Base-by-base conservation (phyloP, 2,797 vertebrate genomes). In the Apodemus agrarius region DNA sequence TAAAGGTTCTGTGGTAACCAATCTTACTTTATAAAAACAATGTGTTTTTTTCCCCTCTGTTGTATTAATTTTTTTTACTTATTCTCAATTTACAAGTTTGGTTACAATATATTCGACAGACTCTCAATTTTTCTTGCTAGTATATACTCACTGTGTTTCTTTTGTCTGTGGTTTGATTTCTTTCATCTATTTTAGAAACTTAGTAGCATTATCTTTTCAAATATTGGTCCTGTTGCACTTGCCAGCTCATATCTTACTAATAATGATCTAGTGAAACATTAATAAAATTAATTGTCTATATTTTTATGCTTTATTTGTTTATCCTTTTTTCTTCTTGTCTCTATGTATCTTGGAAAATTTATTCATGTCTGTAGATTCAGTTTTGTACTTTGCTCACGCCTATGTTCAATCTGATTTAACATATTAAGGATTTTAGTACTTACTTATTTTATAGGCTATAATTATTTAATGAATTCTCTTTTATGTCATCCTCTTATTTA, bases 361-460 rank as follows among this genome's bases (percentile, higher is more conserved):
- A 80, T 49, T 96, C 21, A 86, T 10, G n/a, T 59, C 52, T 40
- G 26, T 40, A 72, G 57, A 52, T 75, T 40, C 26, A 57, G 17
- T 29, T 24, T 11, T 74, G 57, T 85, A 6, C 17, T 79, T 76
- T 75, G 29, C 82, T 89, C 74, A 87, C 88, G 83, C 63, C 14
- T 61, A 57, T 69, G 34, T 86, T 86, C 79, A 90, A 95, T 84
- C 69, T 59, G 69, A 83, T 65, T 86, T 91, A 52, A 93, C 90
- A 46, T 63, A 24, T 88, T 78, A 63, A 92, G 22, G 63, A 92
- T 63, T 88, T 83, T 90, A 83, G 7, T 82, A 78, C 6, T 43
- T 79, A n/a, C 92, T 84, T 52, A 74, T 49, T 74, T 87, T 89
- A n/a, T 43, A 78, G 29, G 40, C 78, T 57, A 16, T n/a, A 85